Evolutionary conservation across 1,140 invertebrate species (phyloP).

Genomic region (Maconellicoccus hirsutus): DNA sequence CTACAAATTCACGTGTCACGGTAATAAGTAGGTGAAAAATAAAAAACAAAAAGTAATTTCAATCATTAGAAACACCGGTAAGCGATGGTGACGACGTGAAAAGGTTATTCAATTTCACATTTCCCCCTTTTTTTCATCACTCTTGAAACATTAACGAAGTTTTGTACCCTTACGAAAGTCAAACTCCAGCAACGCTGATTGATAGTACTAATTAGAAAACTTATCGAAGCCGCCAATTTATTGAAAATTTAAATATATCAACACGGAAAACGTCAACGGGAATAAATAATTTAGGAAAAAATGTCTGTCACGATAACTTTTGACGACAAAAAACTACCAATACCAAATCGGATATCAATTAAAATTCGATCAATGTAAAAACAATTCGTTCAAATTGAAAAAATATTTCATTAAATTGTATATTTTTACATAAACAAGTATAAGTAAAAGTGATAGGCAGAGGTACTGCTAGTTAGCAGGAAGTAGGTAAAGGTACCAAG

Average conservation of each 20-base stretch:
- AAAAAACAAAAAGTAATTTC: no score
- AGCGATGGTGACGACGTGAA: no score
- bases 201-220: not conserved
- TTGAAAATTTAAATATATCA: not conserved
- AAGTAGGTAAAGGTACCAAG: no score
- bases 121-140: no score
- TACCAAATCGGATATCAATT: not conserved
- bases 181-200: not conserved
- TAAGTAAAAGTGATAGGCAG: no score
- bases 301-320: not conserved
- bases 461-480: no score
- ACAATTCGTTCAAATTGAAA: not conserved
- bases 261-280: not conserved
- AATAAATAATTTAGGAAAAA: not conserved
- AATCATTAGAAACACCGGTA: no score
- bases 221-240: not conserved
- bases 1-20: no score
- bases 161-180: not conserved
- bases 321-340: not conserved
- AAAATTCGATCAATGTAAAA: not conserved
- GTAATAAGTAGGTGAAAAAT: no score
- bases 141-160: no score
- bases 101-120: no score
- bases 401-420: not conserved
- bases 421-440: no score